A percentile compares a stretch with the other conserved stretches of the same genome.
These are phyloP conservation scores for Nyctalus aviator DNA, from an alignment of 2,797 vertebrate genomes.

Conservation along the genomic window DNA sequence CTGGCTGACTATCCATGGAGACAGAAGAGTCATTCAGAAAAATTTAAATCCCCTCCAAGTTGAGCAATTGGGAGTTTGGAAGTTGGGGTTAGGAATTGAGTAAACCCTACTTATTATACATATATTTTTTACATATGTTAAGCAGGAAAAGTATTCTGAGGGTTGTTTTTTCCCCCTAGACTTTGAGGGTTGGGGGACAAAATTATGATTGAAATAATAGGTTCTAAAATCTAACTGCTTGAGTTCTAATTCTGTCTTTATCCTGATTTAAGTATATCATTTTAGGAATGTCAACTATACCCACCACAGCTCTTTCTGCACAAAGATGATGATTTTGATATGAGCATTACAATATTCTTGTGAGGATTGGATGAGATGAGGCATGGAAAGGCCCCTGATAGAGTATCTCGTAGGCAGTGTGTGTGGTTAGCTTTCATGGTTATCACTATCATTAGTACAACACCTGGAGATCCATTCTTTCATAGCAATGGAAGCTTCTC, in stretches of 20 bases:
- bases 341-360: no score
- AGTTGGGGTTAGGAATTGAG: background rate
- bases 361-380: background rate
- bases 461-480: background rate
- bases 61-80: background rate
- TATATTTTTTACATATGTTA: background rate
- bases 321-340: background rate
- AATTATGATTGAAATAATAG: background rate
- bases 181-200: background rate
- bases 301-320: background rate
- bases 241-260: background rate
- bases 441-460: no score
- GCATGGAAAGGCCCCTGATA: fast-evolving
- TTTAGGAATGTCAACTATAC: background rate
- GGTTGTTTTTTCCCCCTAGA: background rate
- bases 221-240: background rate
- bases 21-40: background rate
- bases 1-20: background rate
- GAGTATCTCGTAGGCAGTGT: background rate
- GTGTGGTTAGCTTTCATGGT: fast-evolving
- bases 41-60: background rate
- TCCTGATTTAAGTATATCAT: background rate
- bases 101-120: background rate
- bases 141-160: background rate
- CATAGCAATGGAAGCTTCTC: background rate